These are phyloP conservation scores for Rotaria macrura DNA, from an alignment of 2,888 invertebrate genomes.

Conservation along the genomic window DNA sequence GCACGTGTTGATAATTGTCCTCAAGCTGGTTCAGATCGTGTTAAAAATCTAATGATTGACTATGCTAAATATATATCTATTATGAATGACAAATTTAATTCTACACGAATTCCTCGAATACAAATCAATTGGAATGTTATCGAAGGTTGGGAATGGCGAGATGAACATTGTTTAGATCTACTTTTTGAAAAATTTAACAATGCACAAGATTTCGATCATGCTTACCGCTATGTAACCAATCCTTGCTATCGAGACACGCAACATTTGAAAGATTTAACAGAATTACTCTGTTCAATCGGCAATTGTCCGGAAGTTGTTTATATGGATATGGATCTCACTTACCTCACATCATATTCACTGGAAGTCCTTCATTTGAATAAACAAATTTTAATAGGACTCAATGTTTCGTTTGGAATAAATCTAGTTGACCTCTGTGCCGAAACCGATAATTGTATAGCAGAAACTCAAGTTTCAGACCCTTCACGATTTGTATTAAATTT, in stretches of 20 bases:
- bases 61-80: background rate
- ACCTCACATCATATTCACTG: background rate
- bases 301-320: background rate
- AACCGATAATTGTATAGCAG: too few relatives aligned
- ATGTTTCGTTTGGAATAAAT: too few relatives aligned
- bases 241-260: background rate
- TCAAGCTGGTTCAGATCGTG: background rate
- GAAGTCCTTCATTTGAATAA: background rate
- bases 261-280: background rate
- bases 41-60: background rate
- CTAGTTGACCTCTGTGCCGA: too few relatives aligned
- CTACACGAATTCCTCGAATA: background rate
- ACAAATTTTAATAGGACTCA: too few relatives aligned
- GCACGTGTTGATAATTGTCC: background rate
- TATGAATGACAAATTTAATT: background rate
- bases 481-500: too few relatives aligned
- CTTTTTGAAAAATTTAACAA: background rate
- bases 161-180: background rate
- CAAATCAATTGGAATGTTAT: conserved; percentile 6
- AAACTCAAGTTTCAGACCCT: too few relatives aligned
- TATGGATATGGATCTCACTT: background rate
- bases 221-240: too few relatives aligned
- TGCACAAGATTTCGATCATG: too few relatives aligned
- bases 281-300: too few relatives aligned
- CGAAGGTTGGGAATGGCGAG: background rate